Evolutionary conservation across 2,113 vertebrate genomes (phyloP).

Genomic region (Glareola pratincola): DNA sequence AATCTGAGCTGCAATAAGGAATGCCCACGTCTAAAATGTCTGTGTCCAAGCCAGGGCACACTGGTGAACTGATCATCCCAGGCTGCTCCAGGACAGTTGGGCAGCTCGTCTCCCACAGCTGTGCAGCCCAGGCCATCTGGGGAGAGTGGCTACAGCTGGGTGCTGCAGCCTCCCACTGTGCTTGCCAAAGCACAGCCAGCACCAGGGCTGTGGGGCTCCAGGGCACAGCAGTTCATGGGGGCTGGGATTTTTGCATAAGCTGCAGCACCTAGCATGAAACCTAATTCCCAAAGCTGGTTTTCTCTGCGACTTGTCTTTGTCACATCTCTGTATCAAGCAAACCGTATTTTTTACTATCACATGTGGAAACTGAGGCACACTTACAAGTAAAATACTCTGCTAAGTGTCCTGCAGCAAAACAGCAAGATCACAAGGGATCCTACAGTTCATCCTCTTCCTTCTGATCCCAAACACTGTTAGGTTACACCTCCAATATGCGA

Average conservation of each 20-base stretch:
- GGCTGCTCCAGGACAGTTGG: neutral
- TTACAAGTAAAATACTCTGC: neutral
- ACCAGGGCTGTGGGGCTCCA: neutral
- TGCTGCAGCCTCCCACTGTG: neutral
- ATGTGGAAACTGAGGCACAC: neutral
- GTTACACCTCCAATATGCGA: neutral
- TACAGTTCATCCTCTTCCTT: neutral
- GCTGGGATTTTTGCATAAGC: neutral
- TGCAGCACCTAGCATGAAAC: neutral
- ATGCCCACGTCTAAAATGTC: neutral
- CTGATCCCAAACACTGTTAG: neutral
- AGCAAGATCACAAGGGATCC: neutral
- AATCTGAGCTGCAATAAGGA: rapidly evolving
- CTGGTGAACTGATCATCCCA: too few relatives aligned
- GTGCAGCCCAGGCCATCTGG: neutral
- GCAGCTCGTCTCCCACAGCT: neutral
- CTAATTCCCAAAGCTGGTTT: neutral
- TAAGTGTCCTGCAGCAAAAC: neutral
- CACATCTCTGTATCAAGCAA: neutral
- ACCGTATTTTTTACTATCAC: neutral
- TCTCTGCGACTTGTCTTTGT: neutral
- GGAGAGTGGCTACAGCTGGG: neutral
- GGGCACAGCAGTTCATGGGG: neutral
- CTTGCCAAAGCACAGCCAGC: neutral
- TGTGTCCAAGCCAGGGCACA: neutral